These are phyloP conservation scores for Hanleya hanleyi DNA, from an alignment of 2,888 invertebrate genomes.

Conservation along the genomic window DNA sequence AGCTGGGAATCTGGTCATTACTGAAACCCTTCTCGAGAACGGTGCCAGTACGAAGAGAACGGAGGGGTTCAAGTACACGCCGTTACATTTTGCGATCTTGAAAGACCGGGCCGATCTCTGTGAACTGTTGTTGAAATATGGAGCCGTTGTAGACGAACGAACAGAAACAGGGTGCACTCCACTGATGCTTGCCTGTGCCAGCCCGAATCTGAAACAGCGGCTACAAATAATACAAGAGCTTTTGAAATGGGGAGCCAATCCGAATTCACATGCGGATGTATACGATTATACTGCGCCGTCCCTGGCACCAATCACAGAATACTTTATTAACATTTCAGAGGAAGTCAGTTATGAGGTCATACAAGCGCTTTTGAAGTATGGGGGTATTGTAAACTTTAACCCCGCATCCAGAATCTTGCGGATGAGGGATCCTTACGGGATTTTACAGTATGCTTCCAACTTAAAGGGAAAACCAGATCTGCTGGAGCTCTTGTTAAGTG, in stretches of 20 bases:
- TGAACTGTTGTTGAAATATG: conserved; percentile 71
- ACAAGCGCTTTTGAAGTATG: conserved; percentile 82
- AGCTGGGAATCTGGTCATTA: conserved; percentile 82
- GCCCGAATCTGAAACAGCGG: conserved; percentile 56
- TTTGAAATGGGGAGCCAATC: conserved; percentile 63
- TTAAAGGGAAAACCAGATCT: conserved; percentile 77
- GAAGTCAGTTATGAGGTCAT: conserved; percentile 81
- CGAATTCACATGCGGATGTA: conserved; percentile 76
- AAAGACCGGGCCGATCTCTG: conserved; percentile 68
- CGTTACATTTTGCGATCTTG: conserved; percentile 88
- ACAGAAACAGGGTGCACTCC: conserved; percentile 72
- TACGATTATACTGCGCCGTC: conserved; percentile 77
- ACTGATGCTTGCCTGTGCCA: conserved; percentile 73
- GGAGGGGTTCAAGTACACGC: conserved; percentile 81
- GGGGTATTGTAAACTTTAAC: conserved; percentile 77
- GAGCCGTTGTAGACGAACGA: conserved; percentile 74
- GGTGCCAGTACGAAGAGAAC: conserved; percentile 83
- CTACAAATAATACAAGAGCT: conserved; percentile 58
- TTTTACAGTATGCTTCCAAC: conserved; percentile 85
- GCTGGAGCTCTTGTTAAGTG: conserved; percentile 80
- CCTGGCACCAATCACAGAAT: conserved; percentile 86
- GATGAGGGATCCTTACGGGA: conserved; percentile 82
- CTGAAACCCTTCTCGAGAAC: conserved; percentile 86
- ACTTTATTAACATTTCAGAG: conserved; percentile 78
- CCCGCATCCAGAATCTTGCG: conserved; percentile 75